phyloP scores from a whole-genome alignment of 2,888 invertebrate genomes.

The Watsonalla cultraria region DNA sequence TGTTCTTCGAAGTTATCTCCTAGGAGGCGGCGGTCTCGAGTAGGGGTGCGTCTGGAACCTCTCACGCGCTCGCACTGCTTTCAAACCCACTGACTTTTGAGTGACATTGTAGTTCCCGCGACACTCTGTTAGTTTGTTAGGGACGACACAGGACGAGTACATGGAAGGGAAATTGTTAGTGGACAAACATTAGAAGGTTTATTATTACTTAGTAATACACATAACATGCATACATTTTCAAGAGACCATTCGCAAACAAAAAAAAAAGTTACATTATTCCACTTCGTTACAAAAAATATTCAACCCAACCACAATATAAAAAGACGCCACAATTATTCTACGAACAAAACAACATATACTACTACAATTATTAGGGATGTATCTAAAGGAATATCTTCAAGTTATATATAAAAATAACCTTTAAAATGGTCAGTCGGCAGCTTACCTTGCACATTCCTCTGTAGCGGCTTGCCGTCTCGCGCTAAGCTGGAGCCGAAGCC shows the following conservation, averaged over 20 bases:
- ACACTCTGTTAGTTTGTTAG: conserved; percentile 55
- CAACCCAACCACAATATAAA: too few relatives aligned
- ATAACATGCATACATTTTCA: too few relatives aligned
- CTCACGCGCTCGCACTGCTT: conserved; percentile 61
- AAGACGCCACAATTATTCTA: too few relatives aligned
- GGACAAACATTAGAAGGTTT: neutral
- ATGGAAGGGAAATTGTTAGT: conserved; percentile 27
- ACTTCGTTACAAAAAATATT: too few relatives aligned
- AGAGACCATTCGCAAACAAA: too few relatives aligned
- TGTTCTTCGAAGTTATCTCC: conserved; percentile 9
- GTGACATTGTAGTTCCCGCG: conserved; percentile 37
- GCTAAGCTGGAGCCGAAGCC: conserved; percentile 63
- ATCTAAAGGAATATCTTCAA: too few relatives aligned
- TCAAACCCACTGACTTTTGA: conserved; percentile 68
- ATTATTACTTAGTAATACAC: too few relatives aligned
- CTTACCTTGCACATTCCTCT: conserved; percentile 53
- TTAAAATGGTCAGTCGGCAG: conserved; percentile 15
- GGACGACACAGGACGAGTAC: conserved; percentile 30
- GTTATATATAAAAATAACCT: conserved; percentile 28
- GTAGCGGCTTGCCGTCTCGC: conserved; percentile 48
- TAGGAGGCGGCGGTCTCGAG: conserved; percentile 36
- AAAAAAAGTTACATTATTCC: too few relatives aligned
- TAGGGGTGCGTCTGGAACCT: conserved; percentile 58
- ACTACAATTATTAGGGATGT: too few relatives aligned
- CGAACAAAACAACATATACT: too few relatives aligned